Base-by-base conservation (phyloP, 2,797 vertebrate genomes). In the Phrynocephalus guinanensis region DNA sequence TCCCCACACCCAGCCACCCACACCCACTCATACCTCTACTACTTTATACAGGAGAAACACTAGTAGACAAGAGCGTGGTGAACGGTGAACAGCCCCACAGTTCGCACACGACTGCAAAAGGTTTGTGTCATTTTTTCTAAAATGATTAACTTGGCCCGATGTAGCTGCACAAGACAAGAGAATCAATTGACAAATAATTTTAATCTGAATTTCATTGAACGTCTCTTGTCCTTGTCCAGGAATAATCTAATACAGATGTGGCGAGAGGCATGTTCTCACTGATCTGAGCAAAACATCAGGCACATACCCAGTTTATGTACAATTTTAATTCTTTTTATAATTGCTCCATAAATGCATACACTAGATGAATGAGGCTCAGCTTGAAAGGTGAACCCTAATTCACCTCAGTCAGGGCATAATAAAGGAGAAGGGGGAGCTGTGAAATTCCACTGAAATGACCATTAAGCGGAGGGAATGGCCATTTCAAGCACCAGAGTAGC, bases 171-270 rank as follows among this genome's bases (percentile, higher is more conserved):
- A 77, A 66, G 26, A 15, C 50, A 84, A 18, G 50, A 24, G 11
- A 84, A 73, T 84, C 30, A 22, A 84, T 75, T 60, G 50, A 84
- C 15, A 30, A 20, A n/a, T 48, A 72, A 44, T 66, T 73, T 80
- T 66, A 4, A 66, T 63, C 11, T 63, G 78, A 63, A 73, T 63
- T 73, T 81, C 56, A 44, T 86, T 20, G 63, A 52, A 18, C 20
- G 30, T 73, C 16, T 30, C 60, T 73, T 81, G 33, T 81, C 48
- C 60, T 67, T 77, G 48, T 44, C 44, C 75, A 24, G 38, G 60
- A 48, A n/a, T 66, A 77, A 76, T 77, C 44, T 66, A 77, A 66
- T 48, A 48, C 33, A 86, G 79, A 48, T 26, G 28, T 66, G 68
- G 56, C 26, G 73, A 68, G 83, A 67, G 38, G 44, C 28, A 80